Conservation (phyloP, 2,113 vertebrate species). For the Suricata suricatta region DNA sequence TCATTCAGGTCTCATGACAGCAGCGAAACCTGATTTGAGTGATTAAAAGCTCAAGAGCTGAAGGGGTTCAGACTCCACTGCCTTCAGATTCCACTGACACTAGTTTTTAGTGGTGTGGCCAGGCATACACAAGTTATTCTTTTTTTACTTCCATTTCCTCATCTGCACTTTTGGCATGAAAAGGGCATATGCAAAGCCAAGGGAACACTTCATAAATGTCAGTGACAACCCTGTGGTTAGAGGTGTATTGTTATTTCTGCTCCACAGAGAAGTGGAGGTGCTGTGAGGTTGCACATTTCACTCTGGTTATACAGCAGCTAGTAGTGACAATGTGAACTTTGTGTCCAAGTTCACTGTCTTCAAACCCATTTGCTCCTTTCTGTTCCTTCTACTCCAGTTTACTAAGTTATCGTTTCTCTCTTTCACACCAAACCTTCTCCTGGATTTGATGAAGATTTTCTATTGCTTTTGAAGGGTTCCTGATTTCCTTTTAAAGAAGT, state of each 20-base stretch:
- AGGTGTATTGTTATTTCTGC: neutral
- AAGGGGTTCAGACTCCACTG: neutral
- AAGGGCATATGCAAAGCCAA: neutral
- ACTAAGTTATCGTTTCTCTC: neutral
- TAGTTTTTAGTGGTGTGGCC: neutral
- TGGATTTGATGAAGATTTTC: neutral
- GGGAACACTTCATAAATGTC: neutral
- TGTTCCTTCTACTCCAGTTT: neutral
- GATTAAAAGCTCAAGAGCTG: neutral
- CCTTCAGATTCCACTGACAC: no score
- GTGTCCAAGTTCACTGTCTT: neutral
- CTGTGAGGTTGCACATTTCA: neutral
- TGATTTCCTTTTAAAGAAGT: conserved; percentile 28
- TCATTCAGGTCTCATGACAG: neutral
- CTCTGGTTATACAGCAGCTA: rapidly evolving
- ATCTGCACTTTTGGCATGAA: neutral
- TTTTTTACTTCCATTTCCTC: neutral
- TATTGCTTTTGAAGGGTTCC: neutral
- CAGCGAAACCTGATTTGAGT: neutral
- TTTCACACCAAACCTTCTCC: neutral
- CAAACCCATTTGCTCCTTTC: neutral
- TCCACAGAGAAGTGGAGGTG: neutral
- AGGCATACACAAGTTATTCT: neutral
- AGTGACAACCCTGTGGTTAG: neutral
- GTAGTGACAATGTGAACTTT: neutral